These are phyloP conservation scores for Phaonia tiefii DNA, from an alignment of 2,888 invertebrate species.

Conservation along the genomic window DNA sequence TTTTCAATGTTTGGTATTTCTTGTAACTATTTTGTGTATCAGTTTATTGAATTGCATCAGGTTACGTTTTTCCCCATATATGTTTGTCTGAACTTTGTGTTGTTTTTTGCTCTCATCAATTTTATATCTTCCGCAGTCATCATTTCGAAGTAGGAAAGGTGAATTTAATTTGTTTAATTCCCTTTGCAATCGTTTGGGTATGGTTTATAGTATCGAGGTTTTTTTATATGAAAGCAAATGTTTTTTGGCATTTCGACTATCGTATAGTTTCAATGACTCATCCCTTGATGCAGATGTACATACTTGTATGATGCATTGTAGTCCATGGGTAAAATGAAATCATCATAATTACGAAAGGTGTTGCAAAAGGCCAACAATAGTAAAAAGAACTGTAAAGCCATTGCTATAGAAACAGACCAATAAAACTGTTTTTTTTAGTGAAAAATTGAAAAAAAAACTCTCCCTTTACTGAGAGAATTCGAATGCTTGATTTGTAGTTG, in stretches of 20 bases:
- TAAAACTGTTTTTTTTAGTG: too few species aligned
- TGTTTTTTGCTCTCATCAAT: constrained; percentile 9
- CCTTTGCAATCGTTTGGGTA: constrained; percentile 50
- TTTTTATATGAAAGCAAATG: constrained; percentile 16
- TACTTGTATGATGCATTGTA: constrained; percentile 47
- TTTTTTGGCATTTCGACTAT: not conserved
- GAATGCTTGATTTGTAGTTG: too few species aligned
- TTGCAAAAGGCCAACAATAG: too few species aligned
- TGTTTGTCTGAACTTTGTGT: not conserved
- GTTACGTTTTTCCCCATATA: too few species aligned
- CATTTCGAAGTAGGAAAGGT: constrained; percentile 42
- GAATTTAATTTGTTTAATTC: constrained; percentile 60
- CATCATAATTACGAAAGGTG: not conserved
- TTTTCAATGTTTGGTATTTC: too few species aligned
- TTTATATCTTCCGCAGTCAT: constrained; percentile 27
- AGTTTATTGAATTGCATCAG: too few species aligned
- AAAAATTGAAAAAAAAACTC: too few species aligned
- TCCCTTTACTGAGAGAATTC: too few species aligned
- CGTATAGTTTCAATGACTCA: not conserved
- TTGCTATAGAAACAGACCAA: too few species aligned
- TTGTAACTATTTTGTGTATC: too few species aligned
- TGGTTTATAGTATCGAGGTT: constrained; percentile 39
- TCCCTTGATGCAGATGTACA: not conserved
- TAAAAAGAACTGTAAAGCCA: too few species aligned
- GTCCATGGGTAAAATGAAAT: constrained; percentile 18